phyloP scores from a whole-genome alignment of 2,888 invertebrate species.

The Psylliodes chrysocephalus region DNA sequence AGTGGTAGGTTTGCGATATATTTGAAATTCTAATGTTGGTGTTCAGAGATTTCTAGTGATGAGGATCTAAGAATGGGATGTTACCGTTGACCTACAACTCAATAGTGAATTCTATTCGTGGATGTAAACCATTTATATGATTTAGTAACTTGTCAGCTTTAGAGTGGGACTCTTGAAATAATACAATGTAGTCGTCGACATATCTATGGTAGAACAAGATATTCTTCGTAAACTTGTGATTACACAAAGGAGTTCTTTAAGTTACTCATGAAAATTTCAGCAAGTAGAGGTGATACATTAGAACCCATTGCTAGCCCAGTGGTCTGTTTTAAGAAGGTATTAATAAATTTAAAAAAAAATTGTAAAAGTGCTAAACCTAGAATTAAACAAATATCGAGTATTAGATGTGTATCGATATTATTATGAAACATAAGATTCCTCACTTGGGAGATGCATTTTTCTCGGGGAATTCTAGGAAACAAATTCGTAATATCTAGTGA shows the following conservation, averaged over 20 bases:
- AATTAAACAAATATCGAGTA: background rate
- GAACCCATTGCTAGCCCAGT: slow-evolving; percentile 13
- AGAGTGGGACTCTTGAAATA: background rate
- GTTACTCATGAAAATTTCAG: background rate
- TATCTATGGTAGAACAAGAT: background rate
- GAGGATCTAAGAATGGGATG: background rate
- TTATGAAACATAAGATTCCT: too few relatives aligned
- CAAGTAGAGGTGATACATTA: background rate
- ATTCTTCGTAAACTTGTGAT: background rate
- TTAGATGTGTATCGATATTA: background rate
- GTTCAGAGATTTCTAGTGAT: background rate
- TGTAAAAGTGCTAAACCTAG: background rate
- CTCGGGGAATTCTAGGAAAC: slow-evolving; percentile 3
- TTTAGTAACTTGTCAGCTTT: background rate
- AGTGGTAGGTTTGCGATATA: background rate
- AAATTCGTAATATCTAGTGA: slow-evolving; percentile 4
- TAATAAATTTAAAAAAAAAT: slow-evolving; percentile 5
- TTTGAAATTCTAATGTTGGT: background rate
- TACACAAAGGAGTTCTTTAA: background rate
- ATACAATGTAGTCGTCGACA: background rate
- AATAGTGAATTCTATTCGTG: background rate
- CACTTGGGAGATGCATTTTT: background rate
- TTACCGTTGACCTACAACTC: background rate
- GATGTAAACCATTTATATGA: background rate
- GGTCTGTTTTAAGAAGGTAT: background rate